A percentile compares a stretch with the other conserved stretches of the same genome.
These are phyloP conservation scores for Galerucella calmariensis DNA, from an alignment of 2,888 invertebrate species.

Conservation along the genomic window DNA sequence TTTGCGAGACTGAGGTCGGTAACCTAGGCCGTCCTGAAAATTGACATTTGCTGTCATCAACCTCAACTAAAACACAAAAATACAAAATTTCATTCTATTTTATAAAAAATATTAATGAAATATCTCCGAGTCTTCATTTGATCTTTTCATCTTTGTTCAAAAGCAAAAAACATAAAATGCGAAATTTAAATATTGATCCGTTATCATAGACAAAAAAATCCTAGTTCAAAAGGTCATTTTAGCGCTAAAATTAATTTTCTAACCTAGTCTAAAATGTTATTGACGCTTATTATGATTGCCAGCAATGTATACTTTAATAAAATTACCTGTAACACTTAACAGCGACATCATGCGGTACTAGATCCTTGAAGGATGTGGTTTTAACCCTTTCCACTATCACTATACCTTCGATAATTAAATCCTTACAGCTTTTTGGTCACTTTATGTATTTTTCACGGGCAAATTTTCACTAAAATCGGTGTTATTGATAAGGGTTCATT, in stretches of 20 bases:
- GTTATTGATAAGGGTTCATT: conserved; percentile 31
- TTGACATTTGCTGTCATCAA: conserved; percentile 31
- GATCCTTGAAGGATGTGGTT: conserved; percentile 29
- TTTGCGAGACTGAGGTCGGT: conserved; percentile 35
- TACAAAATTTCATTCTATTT: neutral
- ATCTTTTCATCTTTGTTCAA: neutral
- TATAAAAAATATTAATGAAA: neutral
- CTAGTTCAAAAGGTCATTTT: conserved; percentile 9
- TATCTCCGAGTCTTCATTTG: neutral
- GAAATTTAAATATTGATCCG: conserved; percentile 39
- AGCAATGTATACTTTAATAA: conserved; percentile 5
- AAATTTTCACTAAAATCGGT: conserved; percentile 22
- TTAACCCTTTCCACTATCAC: conserved; percentile 31
- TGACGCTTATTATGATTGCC: neutral
- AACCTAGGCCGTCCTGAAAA: conserved; percentile 38
- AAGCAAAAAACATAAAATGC: conserved; percentile 27
- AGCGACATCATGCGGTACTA: conserved; percentile 45
- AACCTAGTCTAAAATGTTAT: neutral
- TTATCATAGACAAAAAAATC: conserved; percentile 16
- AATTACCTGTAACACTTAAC: conserved; percentile 45
- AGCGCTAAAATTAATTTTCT: neutral
- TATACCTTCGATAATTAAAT: conserved; percentile 17
- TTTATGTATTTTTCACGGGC: conserved; percentile 22
- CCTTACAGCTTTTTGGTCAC: conserved; percentile 14
- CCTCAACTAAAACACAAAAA: conserved; percentile 4